Percentiles rank a stretch among this genome's conserved stretches.
These are phyloP conservation scores for Orbicella faveolata DNA, from an alignment of 64 coral and sea anemone species.

Conservation along the genomic window DNA sequence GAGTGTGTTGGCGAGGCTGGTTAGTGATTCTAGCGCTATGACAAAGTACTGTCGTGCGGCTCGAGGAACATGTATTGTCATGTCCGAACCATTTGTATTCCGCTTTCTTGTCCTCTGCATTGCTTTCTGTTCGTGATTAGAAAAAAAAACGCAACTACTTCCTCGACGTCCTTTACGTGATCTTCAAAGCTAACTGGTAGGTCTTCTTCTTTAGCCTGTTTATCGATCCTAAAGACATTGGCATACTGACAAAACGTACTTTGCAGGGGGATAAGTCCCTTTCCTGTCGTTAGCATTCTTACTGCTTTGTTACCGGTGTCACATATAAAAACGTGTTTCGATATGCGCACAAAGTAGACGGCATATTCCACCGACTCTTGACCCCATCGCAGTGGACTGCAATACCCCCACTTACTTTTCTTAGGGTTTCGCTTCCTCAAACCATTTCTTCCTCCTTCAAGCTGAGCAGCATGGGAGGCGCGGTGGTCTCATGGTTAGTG, in stretches of 20 bases:
- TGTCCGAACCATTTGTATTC: no score
- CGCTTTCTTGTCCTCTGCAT: no score
- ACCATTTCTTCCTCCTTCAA: conserved; percentile 32
- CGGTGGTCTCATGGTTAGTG: no score
- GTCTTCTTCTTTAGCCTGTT: conserved; percentile 39
- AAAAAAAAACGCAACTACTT: conserved; percentile 28
- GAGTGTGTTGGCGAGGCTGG: no score
- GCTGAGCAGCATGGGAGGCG: not conserved
- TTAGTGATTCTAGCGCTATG: no score
- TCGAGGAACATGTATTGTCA: no score
- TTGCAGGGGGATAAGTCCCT: conserved; percentile 58
- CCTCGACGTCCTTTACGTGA: conserved; percentile 35
- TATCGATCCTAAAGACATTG: conserved; percentile 51
- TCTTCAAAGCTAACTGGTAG: conserved; percentile 39
- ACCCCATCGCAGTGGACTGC: conserved; percentile 49
- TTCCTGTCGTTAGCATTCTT: conserved; percentile 61
- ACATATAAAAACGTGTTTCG: conserved; percentile 60
- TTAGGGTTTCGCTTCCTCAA: not conserved
- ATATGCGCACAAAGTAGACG: conserved; percentile 43
- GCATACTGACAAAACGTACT: conserved; percentile 60
- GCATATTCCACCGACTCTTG: conserved; percentile 42
- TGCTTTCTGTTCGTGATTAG: no score
- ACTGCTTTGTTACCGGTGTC: conserved; percentile 56
- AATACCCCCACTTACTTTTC: conserved; percentile 24
- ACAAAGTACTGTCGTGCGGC: no score